These are phyloP conservation scores for Nomada goodeniana DNA, from an alignment of 2,888 invertebrate genomes.

Conservation along the genomic window DNA sequence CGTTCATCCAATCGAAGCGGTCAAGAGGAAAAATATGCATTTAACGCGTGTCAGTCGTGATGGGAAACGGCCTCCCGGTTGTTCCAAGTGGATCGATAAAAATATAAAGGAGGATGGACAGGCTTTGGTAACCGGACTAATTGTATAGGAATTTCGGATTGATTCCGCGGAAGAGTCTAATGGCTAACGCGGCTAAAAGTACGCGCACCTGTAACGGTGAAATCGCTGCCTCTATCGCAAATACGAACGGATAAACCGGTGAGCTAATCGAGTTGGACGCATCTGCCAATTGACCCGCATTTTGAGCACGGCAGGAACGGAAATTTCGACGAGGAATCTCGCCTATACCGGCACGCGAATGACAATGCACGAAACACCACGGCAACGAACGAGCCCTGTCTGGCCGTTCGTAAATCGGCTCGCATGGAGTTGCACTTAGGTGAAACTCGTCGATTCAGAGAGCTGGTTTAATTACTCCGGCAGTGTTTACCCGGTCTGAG, in stretches of 20 bases:
- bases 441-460: slow-evolving; percentile 48
- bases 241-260: not conserved
- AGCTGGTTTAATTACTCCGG: slow-evolving; percentile 39
- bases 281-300: too few species aligned
- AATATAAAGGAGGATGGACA: not conserved
- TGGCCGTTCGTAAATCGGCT: slow-evolving; percentile 45
- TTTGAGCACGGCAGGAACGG: too few species aligned
- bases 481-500: slow-evolving; percentile 32
- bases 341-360: too few species aligned
- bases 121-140: not conserved
- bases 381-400: not conserved
- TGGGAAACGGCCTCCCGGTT: not conserved
- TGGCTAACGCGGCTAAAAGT: not conserved
- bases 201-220: not conserved
- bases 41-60: not conserved
- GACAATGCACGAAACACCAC: too few species aligned
- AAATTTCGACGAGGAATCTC: too few species aligned
- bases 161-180: not conserved
- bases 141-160: not conserved
- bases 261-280: not conserved
- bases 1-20: not conserved
- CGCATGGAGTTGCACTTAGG: not conserved
- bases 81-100: not conserved
- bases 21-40: not conserved
- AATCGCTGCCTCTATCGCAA: not conserved